Evolutionary conservation across 2,113 vertebrate species (phyloP).

Genomic region (Phalacrocorax aristotelis): DNA sequence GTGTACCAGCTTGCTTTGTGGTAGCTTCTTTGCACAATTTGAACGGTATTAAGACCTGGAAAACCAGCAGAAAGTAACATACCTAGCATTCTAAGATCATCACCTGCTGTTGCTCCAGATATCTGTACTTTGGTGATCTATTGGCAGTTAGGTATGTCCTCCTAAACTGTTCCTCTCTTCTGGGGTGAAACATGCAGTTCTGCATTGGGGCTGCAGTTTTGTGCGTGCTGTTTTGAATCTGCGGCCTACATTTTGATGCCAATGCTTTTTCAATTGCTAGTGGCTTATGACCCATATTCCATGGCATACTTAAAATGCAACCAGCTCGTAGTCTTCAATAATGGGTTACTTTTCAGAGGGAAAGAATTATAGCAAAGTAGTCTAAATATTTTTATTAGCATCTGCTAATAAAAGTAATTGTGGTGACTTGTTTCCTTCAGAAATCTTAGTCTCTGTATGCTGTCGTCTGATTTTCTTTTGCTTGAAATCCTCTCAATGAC

Average conservation of each 20-base stretch:
- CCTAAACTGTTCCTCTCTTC: not conserved
- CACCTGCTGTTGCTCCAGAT: not conserved
- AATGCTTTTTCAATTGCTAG: not conserved
- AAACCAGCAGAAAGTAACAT: not conserved
- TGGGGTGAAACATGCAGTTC: not conserved
- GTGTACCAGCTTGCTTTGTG: not conserved
- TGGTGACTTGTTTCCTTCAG: not conserved
- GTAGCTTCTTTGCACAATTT: not conserved
- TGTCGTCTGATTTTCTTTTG: not conserved
- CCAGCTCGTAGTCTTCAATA: not conserved
- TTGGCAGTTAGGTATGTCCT: not conserved
- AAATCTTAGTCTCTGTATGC: not conserved
- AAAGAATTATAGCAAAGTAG: not conserved
- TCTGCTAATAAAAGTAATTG: not conserved
- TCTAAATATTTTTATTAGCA: not conserved
- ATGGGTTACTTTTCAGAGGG: not conserved
- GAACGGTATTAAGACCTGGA: not conserved
- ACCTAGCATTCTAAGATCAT: not conserved
- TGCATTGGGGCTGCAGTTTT: not conserved
- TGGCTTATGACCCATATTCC: not conserved
- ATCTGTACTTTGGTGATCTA: not conserved
- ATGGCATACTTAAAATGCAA: not conserved
- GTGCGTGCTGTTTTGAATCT: not conserved
- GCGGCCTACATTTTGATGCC: not conserved
- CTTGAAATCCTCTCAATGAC: not conserved